Conservation (phyloP, 2,888 invertebrate species). For the Archips xylosteana region DNA sequence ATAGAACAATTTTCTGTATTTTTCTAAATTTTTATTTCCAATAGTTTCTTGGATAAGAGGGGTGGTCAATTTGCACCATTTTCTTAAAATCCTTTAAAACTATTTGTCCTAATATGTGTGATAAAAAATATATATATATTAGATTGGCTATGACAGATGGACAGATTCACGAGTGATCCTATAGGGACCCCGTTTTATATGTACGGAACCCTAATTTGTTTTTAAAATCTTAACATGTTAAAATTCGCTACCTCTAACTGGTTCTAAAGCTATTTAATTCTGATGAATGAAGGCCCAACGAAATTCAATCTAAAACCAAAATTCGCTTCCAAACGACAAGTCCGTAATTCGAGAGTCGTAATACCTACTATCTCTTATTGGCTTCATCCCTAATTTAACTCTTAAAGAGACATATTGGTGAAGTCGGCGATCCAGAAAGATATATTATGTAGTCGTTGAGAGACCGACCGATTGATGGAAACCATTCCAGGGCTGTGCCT, state of each 20-base stretch:
- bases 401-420: conserved; percentile 74
- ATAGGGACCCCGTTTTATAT: too few species aligned
- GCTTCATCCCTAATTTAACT: conserved; percentile 81
- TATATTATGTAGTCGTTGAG: conserved; percentile 71
- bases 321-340: conserved; percentile 49
- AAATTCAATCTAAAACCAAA: conserved; percentile 40
- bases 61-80: too few species aligned
- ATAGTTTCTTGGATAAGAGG: too few species aligned
- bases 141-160: too few species aligned
- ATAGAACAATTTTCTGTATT: too few species aligned
- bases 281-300: conserved; percentile 17
- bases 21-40: too few species aligned
- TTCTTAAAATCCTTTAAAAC: too few species aligned
- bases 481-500: conserved; percentile 65
- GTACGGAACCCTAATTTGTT: too few species aligned
- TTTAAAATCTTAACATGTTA: too few species aligned
- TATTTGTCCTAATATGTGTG: too few species aligned
- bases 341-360: conserved; percentile 61
- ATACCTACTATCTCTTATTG: conserved; percentile 67
- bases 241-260: neutral
- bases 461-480: conserved; percentile 68
- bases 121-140: too few species aligned
- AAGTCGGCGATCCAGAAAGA: conserved; percentile 70
- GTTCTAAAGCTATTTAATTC: conserved; percentile 29
- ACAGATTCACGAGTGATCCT: too few species aligned